Base-by-base conservation (phyloP, 1,140 invertebrate species). In the Drosophila parabipectinata region DNA sequence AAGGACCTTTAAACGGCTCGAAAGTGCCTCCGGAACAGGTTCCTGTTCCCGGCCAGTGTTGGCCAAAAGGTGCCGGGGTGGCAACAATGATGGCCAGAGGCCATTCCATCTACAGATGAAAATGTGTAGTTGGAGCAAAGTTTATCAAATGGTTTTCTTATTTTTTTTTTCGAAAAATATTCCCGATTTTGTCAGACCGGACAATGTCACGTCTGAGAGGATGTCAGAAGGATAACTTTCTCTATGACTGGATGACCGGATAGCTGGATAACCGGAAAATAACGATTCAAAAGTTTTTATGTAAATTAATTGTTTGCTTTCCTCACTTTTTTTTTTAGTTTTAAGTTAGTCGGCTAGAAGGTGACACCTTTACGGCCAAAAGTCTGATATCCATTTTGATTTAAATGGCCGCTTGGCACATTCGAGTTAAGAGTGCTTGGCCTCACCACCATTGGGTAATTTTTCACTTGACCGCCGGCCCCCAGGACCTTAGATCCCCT, bases 381-480 rank as follows among this genome's bases (percentile, higher is more conserved):
- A 47, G 8, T 6, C 44, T 5, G 14, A 18, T 6, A 15, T 47
- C 10, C 44, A 18, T 50, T 71, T 32, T 34, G 44, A 47, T 47
- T 45, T 39, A 71, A 69, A 71, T 69, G 67, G 52, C n/a, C 34
- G 32, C 67, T 68, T 37, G 39, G 44, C 59, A 18, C 63, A 52
- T 44, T 24, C 9, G 12, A 51, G 26, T 37, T 48, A 67, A 26
- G 30, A 37, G 37, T 18, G 24, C 41, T 14, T 68, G 60, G 60
- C 60, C 64, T 34, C 30, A 37, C 62, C 21, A 45, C 48, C 61
- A 12, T 41, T 37, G 9, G 52, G 50, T 39, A 37, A 50, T 69
- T 69, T 69, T 39, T 69, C 66, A 57, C 63, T 69, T 68, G 52
- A 41, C 51, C 51, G 63, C 32, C 66, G 44, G 24, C 37, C 28